Evolutionary conservation across 2,113 vertebrate genomes (phyloP), one percentile per base, ranked within the genome.

Genomic region (Pachypanchax playfairii): DNA sequence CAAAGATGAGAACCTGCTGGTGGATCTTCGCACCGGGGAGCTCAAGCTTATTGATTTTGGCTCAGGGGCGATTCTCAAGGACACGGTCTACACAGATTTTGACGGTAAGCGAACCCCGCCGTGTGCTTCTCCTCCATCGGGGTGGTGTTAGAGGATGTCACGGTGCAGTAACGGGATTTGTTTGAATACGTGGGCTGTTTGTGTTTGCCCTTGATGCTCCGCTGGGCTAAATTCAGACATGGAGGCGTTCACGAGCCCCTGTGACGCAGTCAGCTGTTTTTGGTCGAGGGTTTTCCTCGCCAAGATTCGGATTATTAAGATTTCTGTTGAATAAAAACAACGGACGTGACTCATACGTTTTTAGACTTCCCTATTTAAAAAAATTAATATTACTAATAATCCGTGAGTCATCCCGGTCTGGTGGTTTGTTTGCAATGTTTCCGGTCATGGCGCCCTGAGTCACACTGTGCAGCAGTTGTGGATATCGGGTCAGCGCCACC

Each of bases 11-110:
- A 99, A 98, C 79, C 93, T 99, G 78, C 93, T 98, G 26, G 96
- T 98, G 87, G 97, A 98, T 22, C 92, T 98, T 39, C 89, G 95
- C 81, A 93, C 92, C 0, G 97, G 96, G 33, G 94, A 97, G 77
- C 93, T 99, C 53, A 98, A 96, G 88, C 95, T 98, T 56, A 98
- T 99, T 56, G 97, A 99, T 89, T 99, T 99, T 67, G 97, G 96
- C 59, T 98, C 97, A 0, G 96, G 96, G 61, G 96, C 97, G 12
- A 87, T 98, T 49, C 97, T 99, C 85, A 96, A 96, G 94, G 96
- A 98, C 92, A 98, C 96, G 0, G 96, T 98, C 49, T 99, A 99
- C 91, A 99, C 96, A 0, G 96, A 99, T 79, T 99, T 99, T 26
- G 96, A 98, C 10, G 97, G 97, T 99, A 91, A 70, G 95, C 78